Conservation (phyloP, 2,797 vertebrate genomes). For the Carapus acus region DNA sequence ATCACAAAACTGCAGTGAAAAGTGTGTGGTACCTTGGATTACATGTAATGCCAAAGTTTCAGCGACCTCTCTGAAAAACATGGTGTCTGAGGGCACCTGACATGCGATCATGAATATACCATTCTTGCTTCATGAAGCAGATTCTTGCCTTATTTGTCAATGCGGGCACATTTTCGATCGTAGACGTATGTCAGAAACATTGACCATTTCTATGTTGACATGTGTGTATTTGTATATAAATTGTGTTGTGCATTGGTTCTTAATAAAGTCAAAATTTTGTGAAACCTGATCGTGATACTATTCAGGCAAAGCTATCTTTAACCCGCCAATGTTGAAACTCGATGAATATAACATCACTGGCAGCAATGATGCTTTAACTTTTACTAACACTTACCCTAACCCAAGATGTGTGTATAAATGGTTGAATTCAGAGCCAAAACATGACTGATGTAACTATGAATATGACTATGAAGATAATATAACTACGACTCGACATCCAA, state of each 20-base stretch:
- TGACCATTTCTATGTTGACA: slow-evolving; percentile 43
- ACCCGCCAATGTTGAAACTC: no score
- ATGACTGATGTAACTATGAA: no score
- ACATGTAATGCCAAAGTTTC: slow-evolving; percentile 56
- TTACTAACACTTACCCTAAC: no score
- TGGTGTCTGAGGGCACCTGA: slow-evolving; percentile 23
- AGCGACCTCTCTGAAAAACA: slow-evolving; percentile 29
- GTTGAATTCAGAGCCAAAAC: no score
- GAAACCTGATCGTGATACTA: neutral
- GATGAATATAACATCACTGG: no score
- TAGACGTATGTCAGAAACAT: slow-evolving; percentile 21
- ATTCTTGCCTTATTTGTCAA: slow-evolving; percentile 63
- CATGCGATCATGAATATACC: slow-evolving; percentile 17
- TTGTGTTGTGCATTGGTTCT: slow-evolving; percentile 35
- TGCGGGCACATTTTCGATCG: slow-evolving; percentile 42
- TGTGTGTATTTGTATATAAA: slow-evolving; percentile 43
- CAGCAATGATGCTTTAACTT: no score
- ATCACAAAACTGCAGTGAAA: slow-evolving; percentile 24
- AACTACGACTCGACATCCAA: no score
- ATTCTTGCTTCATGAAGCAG: slow-evolving; percentile 39
- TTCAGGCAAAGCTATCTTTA: no score
- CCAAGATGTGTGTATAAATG: no score
- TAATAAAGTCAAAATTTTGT: slow-evolving; percentile 41
- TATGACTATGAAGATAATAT: no score
- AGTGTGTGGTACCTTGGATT: slow-evolving; percentile 21